Base-by-base conservation (phyloP, 2,113 vertebrate species). In the Phodopus roborovskii region DNA sequence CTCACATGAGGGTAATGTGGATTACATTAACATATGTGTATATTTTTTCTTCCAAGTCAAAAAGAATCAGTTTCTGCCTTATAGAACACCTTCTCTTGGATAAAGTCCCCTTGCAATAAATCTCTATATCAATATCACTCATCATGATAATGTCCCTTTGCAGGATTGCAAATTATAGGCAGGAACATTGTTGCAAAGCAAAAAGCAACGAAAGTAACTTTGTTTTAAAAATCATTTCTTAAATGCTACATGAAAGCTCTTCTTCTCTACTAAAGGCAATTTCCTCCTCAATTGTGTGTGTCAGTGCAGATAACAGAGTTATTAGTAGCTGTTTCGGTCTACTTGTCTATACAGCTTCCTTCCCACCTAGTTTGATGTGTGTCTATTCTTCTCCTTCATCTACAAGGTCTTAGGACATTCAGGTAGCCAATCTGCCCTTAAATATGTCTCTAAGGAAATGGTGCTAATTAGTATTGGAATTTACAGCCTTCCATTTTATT, bases 401-500 rank as follows among this genome's bases (percentile, higher is more conserved):
- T 97, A 93, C 98, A 99, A 99, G 98, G 98, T 99, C 98, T 98
- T 95, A 99, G 99, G 99, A 99, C 99, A 99, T 99, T 99, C 97
- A 98, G 99, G 99, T 99, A 99, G 99, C 99, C 99, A 99, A 99
- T 99, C 99, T 99, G 99, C 99, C 99, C 99, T 99, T 99, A 99
- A 99, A 99, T 99, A 99, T 99, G 99, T 99, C 99, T 99, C 99
- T 98, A 98, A 99, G 99, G 99, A 99, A 99, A 99, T 98, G 98
- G 98, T 98, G 98, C 99, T 99, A 99, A 99, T 99, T 99, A 99
- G 99, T 99, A 99, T 99, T 98, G 99, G 99, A 99, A 99, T 99
- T 99, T 99, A 99, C 99, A 99, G 99, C 99, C 99, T 99, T 99
- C 99, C 99, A 98, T 99, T 99, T 99, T 99, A 99, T 99, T 99